Evolutionary conservation across 2,888 invertebrate species (phyloP).

Genomic region (Phalera bucephala): DNA sequence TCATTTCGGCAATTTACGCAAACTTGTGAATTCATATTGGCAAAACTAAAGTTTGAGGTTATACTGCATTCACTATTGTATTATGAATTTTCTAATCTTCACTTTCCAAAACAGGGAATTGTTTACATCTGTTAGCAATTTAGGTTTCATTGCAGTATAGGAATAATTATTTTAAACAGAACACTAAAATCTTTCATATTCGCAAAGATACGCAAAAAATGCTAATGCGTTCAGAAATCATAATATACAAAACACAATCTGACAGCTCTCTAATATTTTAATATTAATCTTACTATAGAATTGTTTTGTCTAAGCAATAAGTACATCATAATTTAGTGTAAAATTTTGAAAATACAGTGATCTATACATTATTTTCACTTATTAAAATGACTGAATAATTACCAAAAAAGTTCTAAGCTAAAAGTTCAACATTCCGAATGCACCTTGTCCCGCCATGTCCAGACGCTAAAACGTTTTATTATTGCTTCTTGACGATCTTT

Average conservation of each 20-base stretch:
- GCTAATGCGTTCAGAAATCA: slow-evolving; percentile 17
- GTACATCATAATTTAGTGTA: too few species aligned
- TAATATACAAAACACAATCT: neutral
- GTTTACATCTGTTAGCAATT: slow-evolving; percentile 4
- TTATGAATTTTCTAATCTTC: slow-evolving; percentile 13
- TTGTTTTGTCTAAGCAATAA: too few species aligned
- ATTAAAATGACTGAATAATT: too few species aligned
- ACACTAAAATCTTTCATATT: slow-evolving; percentile 28
- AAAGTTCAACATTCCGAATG: too few species aligned
- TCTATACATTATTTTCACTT: too few species aligned
- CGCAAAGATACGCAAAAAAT: slow-evolving; percentile 23
- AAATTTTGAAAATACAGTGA: too few species aligned
- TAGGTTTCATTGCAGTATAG: slow-evolving; percentile 5
- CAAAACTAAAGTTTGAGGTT: slow-evolving; percentile 49
- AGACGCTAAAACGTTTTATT: slow-evolving; percentile 2
- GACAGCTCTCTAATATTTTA: slow-evolving; percentile 1
- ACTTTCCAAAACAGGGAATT: slow-evolving; percentile 20
- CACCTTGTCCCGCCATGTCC: neutral
- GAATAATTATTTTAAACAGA: slow-evolving; percentile 10
- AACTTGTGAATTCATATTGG: slow-evolving; percentile 69
- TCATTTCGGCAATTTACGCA: slow-evolving; percentile 85
- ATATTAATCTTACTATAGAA: too few species aligned
- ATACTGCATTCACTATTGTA: slow-evolving; percentile 18
- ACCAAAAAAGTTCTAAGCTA: too few species aligned
- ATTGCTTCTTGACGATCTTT: slow-evolving; percentile 5